Percentiles rank a stretch among this genome's conserved stretches.
Evolutionary conservation across 2,888 invertebrate genomes (phyloP).

Genomic region (Agrotis clavis): DNA sequence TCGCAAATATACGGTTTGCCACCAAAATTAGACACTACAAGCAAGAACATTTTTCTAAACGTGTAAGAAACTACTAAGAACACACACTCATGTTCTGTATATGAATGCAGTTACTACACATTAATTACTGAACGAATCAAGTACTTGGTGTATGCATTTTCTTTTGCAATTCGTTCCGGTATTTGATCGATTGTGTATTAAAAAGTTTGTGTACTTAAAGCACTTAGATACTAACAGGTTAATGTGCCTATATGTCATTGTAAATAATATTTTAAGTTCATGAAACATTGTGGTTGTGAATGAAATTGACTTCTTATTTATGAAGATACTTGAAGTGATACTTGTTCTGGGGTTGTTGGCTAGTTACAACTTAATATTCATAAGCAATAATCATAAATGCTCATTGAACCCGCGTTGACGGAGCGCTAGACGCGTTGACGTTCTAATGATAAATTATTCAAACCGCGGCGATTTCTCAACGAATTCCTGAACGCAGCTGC

Average conservation of each 20-base stretch:
- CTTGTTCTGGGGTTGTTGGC: constrained; percentile 16
- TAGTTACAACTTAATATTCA: constrained; percentile 59
- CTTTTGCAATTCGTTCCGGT: constrained; percentile 41
- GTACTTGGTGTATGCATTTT: constrained; percentile 9
- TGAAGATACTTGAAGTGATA: constrained; percentile 11
- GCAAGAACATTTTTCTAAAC: not conserved
- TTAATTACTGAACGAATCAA: constrained; percentile 9
- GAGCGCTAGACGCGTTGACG: constrained; percentile 60
- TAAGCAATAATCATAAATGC: constrained; percentile 57
- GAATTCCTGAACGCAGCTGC: constrained; percentile 89
- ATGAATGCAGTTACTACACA: constrained; percentile 30
- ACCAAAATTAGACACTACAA: constrained; percentile 17
- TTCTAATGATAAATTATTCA: constrained; percentile 85
- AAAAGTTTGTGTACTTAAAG: not conserved
- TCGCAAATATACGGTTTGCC: constrained; percentile 20
- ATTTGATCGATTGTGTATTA: constrained; percentile 20
- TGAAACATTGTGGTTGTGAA: constrained; percentile 17
- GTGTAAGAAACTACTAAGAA: not conserved
- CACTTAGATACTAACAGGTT: not conserved
- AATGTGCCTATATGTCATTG: not conserved
- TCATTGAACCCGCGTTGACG: constrained; percentile 60
- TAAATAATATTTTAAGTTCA: constrained; percentile 10
- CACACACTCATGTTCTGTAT: constrained; percentile 4
- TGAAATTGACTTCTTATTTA: constrained; percentile 25
- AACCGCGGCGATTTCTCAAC: constrained; percentile 87